Evolutionary conservation across 2,888 invertebrate species (phyloP).

Genomic region (Caenorhabditis auriculariae): DNA sequence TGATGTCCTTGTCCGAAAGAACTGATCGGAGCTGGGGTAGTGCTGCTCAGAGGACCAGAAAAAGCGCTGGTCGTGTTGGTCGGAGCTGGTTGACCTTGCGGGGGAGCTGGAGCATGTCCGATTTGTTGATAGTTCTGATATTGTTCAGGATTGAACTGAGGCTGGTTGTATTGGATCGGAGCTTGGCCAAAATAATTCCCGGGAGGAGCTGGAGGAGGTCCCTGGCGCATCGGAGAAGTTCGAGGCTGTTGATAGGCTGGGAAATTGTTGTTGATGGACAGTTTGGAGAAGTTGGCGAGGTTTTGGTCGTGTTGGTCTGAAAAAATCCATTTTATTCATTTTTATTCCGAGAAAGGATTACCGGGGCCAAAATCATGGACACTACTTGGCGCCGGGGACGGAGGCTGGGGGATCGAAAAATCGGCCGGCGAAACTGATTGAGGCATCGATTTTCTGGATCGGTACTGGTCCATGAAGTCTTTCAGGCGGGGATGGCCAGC

Average conservation of each 20-base stretch:
- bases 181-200: not conserved
- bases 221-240: not conserved
- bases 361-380: slow-evolving; percentile 19
- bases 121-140: not conserved
- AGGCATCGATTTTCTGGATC: slow-evolving; percentile 34
- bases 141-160: not conserved
- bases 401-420: not conserved
- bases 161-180: not conserved
- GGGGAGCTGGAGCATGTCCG: not conserved
- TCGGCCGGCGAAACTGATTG: not conserved
- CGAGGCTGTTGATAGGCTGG: slow-evolving; percentile 1
- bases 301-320: not conserved
- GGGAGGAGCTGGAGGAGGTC: not conserved
- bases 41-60: too few species aligned
- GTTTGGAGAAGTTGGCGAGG: not conserved
- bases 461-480: slow-evolving; percentile 45
- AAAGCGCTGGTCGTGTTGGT: too few species aligned
- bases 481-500: slow-evolving; percentile 26
- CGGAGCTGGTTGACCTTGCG: too few species aligned
- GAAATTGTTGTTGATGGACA: not conserved
- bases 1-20: too few species aligned
- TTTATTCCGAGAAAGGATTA: not conserved
- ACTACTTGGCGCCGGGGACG: slow-evolving; percentile 29
- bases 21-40: too few species aligned
- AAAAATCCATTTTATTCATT: not conserved